A percentile compares a stretch with the other conserved stretches of the same genome.
Conservation (phyloP, 2,888 invertebrate species). For the Tanytarsus gracilentus region DNA sequence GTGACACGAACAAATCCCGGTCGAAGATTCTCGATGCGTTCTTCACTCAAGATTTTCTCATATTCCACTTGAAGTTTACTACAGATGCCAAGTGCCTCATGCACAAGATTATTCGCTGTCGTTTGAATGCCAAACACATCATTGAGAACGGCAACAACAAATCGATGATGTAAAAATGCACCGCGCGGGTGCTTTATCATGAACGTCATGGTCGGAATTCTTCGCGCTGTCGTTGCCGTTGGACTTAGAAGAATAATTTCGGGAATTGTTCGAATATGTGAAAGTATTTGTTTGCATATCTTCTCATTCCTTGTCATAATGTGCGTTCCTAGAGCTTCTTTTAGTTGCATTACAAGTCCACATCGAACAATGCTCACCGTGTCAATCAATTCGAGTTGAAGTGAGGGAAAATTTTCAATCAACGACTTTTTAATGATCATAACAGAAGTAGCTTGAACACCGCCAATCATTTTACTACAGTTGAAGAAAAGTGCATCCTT, state of each 20-base stretch:
- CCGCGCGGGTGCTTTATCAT: slow-evolving; percentile 73
- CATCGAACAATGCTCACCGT: slow-evolving; percentile 75
- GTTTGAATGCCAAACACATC: slow-evolving; percentile 89
- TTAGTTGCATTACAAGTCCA: slow-evolving; percentile 76
- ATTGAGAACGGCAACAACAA: slow-evolving; percentile 73
- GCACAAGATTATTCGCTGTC: slow-evolving; percentile 71
- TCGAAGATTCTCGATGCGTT: slow-evolving; percentile 59
- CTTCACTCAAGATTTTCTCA: slow-evolving; percentile 52
- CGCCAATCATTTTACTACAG: slow-evolving; percentile 84
- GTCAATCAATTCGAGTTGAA: slow-evolving; percentile 56
- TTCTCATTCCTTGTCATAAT: slow-evolving; percentile 64
- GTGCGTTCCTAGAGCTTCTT: slow-evolving; percentile 67
- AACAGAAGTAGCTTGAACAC: slow-evolving; percentile 71
- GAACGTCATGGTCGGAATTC: slow-evolving; percentile 77
- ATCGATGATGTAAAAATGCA: slow-evolving; percentile 72
- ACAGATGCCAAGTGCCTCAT: slow-evolving; percentile 75
- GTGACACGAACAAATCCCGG: slow-evolving; percentile 82
- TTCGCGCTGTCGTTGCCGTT: slow-evolving; percentile 53
- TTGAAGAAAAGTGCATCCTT: slow-evolving; percentile 87
- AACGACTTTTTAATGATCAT: slow-evolving; percentile 54
- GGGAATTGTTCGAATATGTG: slow-evolving; percentile 69
- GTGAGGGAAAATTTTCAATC: slow-evolving; percentile 46
- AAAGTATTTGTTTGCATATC: slow-evolving; percentile 68
- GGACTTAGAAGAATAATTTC: slow-evolving; percentile 71
- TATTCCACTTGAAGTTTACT: slow-evolving; percentile 64